phyloP scores from a whole-genome alignment of 1,140 invertebrate species.

The Apis mellifera region DNA sequence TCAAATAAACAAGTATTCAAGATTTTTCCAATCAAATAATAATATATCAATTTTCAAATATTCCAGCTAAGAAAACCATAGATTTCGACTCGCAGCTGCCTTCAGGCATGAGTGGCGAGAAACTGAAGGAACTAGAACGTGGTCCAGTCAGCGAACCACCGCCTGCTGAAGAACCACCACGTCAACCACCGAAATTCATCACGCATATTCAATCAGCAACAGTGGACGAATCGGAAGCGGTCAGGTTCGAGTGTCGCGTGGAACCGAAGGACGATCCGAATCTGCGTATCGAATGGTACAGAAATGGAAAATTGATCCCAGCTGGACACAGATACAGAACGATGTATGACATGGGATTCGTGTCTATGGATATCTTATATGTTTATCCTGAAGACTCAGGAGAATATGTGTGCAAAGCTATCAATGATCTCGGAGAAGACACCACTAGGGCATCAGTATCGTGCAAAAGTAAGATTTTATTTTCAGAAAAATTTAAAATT shows the following conservation, averaged over 20 bases:
- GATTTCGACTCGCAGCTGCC: slow-evolving; percentile 96
- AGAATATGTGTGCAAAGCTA: slow-evolving; percentile 94
- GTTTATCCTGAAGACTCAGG: slow-evolving; percentile 96
- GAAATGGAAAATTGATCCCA: slow-evolving; percentile 93
- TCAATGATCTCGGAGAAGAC: slow-evolving; percentile 94
- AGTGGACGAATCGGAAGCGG: slow-evolving; percentile 93
- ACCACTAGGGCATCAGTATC: slow-evolving; percentile 91
- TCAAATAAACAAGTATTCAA: too few relatives aligned
- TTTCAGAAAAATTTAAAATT: slow-evolving; percentile 9
- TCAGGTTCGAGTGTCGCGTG: slow-evolving; percentile 97
- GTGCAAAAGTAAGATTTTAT: slow-evolving; percentile 87
- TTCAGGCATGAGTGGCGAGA: slow-evolving; percentile 95
- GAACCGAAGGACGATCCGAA: slow-evolving; percentile 97
- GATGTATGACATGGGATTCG: slow-evolving; percentile 96
- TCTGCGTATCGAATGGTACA: slow-evolving; percentile 95
- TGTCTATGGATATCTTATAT: slow-evolving; percentile 96
- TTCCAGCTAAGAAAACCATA: slow-evolving; percentile 90
- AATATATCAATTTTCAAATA: neutral
- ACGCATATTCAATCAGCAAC: slow-evolving; percentile 91
- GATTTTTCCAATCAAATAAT: neutral
- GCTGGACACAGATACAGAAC: slow-evolving; percentile 95
- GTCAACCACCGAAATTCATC: slow-evolving; percentile 91
- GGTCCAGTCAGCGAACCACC: slow-evolving; percentile 87
- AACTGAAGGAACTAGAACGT: slow-evolving; percentile 95
- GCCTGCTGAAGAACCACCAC: slow-evolving; percentile 85